phyloP scores from a whole-genome alignment of 2,888 invertebrate species.

The Ellobium chinense region DNA sequence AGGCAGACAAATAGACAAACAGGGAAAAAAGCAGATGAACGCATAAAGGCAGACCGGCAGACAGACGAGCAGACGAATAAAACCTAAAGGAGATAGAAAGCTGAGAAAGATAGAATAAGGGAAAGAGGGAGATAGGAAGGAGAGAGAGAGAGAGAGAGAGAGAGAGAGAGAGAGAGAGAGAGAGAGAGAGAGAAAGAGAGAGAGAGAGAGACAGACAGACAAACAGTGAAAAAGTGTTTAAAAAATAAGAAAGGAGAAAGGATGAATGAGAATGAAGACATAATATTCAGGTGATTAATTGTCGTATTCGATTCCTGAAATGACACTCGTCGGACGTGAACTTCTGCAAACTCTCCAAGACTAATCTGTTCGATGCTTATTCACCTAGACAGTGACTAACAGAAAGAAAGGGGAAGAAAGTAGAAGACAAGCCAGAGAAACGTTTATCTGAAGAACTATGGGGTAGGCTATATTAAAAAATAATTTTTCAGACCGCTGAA shows the following conservation, averaged over 20 bases:
- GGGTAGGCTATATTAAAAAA: no score
- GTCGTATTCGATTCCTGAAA: no score
- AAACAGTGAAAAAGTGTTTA: background rate
- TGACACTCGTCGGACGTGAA: no score
- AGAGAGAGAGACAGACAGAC: background rate
- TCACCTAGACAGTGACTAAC: no score
- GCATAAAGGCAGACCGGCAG: slow-evolving; percentile 1
- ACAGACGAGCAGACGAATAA: slow-evolving; percentile 6
- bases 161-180: slow-evolving; percentile 1
- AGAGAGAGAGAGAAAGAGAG: background rate
- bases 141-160: background rate
- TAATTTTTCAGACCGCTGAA: no score
- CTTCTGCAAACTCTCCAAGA: no score
- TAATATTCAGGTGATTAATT: no score
- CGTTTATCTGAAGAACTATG: no score
- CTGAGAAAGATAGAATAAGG: background rate
- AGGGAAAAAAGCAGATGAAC: background rate
- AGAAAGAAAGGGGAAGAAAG: no score
- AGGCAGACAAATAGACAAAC: background rate
- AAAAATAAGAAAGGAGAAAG: background rate
- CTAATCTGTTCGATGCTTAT: no score
- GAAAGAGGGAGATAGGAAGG: background rate
- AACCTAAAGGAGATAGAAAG: background rate
- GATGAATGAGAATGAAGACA: no score
- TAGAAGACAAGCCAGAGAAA: no score